Conservation (phyloP, 2,797 vertebrate genomes). For the Cyprinella venusta region DNA sequence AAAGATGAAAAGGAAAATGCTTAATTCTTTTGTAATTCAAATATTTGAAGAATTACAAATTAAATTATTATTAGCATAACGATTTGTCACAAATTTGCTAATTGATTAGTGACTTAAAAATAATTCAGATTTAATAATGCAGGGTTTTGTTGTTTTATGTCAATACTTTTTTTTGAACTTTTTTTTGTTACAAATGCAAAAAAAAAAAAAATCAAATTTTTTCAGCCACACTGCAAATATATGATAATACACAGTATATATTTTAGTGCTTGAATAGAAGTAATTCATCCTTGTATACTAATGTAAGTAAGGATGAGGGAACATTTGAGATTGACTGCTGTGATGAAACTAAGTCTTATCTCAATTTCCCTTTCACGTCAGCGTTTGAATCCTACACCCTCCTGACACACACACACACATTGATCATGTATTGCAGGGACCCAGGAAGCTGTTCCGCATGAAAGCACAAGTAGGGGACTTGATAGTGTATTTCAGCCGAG, state of each 20-base stretch:
- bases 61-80: no score
- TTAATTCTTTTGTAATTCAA: no score
- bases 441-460: slow-evolving; percentile 33
- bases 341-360: slow-evolving; percentile 17
- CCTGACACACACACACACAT: slow-evolving; percentile 3
- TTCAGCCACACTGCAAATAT: neutral
- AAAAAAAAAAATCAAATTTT: neutral
- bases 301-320: neutral
- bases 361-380: slow-evolving; percentile 33
- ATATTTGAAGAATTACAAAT: no score
- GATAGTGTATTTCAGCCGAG: slow-evolving; percentile 41
- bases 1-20: no score
- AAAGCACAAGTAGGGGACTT: slow-evolving; percentile 36
- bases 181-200: neutral
- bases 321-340: slow-evolving; percentile 13
- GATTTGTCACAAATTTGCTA: neutral
- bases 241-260: neutral
- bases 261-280: neutral
- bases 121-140: neutral
- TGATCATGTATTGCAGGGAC: slow-evolving; percentile 3
- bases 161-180: neutral
- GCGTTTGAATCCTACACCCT: slow-evolving; percentile 3
- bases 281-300: neutral
- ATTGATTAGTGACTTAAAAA: neutral
- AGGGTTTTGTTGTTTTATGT: neutral